Percentiles rank a stretch among this genome's conserved stretches.
Evolutionary conservation across 64 coral and sea anemone genomes (phyloP).

Genomic region (Pocillopora verrucosa): DNA sequence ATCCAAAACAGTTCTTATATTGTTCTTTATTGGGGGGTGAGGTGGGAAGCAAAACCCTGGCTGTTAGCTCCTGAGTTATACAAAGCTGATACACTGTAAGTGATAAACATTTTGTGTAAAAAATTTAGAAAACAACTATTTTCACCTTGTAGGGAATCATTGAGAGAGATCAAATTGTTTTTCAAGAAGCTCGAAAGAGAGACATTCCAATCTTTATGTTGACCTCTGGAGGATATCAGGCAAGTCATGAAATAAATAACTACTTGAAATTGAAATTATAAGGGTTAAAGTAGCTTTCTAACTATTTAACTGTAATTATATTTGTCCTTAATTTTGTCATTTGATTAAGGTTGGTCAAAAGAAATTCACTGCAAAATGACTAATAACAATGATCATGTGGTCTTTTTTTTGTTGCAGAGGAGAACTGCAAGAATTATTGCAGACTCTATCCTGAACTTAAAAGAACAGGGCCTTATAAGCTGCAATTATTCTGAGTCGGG

Average conservation of each 20-base stretch:
- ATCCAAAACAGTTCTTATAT: no score
- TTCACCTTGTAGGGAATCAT: constrained; percentile 74
- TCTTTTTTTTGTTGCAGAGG: constrained; percentile 44
- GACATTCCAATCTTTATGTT: constrained; percentile 89
- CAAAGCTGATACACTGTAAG: no score
- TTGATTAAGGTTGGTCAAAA: no score
- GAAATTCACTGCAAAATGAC: no score
- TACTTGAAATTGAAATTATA: background rate
- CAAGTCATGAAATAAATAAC: background rate
- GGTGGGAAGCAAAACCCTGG: no score
- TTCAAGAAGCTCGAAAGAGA: constrained; percentile 73
- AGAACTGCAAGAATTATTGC: constrained; percentile 92
- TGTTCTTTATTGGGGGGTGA: no score
- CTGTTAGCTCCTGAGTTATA: no score
- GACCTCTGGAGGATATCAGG: constrained; percentile 98
- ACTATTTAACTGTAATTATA: no score
- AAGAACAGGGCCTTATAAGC: constrained; percentile 63
- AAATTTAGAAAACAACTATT: background rate
- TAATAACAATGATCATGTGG: background rate
- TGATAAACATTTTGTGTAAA: no score
- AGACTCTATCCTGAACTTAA: constrained; percentile 93
- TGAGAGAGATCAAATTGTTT: constrained; percentile 93
- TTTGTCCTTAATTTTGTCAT: no score
- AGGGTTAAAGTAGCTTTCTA: no score
- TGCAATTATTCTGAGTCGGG: constrained; percentile 82